These are phyloP conservation scores for Schlechtendalia chinensis DNA, from an alignment of 1,140 invertebrate genomes.

Conservation along the genomic window DNA sequence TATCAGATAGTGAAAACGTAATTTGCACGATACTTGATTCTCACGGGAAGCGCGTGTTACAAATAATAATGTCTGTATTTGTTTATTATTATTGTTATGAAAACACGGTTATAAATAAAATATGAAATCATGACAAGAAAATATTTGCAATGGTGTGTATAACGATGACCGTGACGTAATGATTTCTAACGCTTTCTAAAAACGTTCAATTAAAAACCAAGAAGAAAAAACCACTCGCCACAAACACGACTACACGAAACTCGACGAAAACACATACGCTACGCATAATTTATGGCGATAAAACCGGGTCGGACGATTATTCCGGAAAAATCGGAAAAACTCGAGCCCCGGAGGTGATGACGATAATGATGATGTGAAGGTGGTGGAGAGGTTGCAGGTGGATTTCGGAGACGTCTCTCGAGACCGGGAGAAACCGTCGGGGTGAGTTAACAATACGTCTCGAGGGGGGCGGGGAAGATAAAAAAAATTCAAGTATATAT, in stretches of 20 bases:
- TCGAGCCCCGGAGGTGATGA: not conserved
- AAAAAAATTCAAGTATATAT: not conserved
- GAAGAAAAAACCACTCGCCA: not conserved
- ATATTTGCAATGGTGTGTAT: no score
- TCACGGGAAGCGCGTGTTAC: not conserved
- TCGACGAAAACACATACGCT: not conserved
- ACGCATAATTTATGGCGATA: not conserved
- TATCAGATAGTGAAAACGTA: not conserved
- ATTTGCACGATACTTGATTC: not conserved
- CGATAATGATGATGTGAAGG: not conserved
- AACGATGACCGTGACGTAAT: no score
- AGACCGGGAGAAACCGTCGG: not conserved
- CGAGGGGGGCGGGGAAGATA: no score
- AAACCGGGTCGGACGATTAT: not conserved
- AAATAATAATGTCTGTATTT: not conserved
- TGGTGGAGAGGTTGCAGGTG: no score
- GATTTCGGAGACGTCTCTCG: not conserved
- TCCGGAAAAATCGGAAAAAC: not conserved
- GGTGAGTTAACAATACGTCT: not conserved
- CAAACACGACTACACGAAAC: not conserved
- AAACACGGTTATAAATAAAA: no score
- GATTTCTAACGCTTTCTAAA: not conserved
- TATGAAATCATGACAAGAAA: no score
- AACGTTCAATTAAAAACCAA: constrained; percentile 3
- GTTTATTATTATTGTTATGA: no score